Evolutionary conservation across 1,140 invertebrate species (phyloP).

Genomic region (Mya arenaria): DNA sequence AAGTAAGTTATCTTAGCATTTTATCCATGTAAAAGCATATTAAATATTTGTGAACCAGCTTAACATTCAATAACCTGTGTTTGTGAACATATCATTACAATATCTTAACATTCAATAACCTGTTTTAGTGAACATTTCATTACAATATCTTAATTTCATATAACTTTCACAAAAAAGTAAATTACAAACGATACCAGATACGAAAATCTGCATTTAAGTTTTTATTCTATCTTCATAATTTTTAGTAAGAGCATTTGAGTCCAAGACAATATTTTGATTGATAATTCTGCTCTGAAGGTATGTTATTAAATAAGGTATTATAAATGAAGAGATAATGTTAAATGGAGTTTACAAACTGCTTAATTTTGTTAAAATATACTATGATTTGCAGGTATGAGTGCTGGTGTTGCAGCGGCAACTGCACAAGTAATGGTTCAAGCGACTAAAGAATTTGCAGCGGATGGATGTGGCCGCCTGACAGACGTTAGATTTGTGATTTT

Average conservation of each 20-base stretch:
- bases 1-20: no score
- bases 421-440: conserved; percentile 15
- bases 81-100: no score
- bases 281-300: background rate
- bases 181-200: no score
- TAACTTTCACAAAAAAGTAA: no score
- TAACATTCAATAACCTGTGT: no score
- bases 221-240: background rate
- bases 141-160: no score
- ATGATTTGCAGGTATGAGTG: conserved; percentile 19
- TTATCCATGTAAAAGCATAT: no score
- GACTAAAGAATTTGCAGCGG: background rate
- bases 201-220: no score
- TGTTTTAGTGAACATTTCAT: no score
- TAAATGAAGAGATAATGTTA: background rate
- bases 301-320: background rate
- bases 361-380: background rate
- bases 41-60: no score
- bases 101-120: no score
- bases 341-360: background rate
- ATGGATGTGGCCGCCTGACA: background rate
- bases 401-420: conserved; percentile 6
- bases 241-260: background rate
- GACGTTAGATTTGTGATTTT: conserved; percentile 33
- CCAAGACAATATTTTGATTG: background rate